Evolutionary conservation across 2,113 vertebrate genomes (phyloP), one percentile per base, ranked within the genome.

Genomic region (Silurus meridionalis): DNA sequence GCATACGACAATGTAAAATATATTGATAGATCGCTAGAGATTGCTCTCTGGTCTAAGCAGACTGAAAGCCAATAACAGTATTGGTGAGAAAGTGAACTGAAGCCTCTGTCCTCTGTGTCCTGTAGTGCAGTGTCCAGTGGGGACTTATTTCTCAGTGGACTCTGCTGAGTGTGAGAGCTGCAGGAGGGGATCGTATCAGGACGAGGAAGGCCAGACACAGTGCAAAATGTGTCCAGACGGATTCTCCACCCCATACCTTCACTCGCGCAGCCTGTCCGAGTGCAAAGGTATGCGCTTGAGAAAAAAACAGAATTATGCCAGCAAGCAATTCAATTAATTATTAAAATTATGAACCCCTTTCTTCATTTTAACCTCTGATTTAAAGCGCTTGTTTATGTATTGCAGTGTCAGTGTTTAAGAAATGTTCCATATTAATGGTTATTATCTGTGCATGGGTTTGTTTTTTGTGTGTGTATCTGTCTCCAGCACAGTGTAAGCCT

Each of bases 91-190:
- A 64, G 61, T 84, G 17, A 13, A 74, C 63, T 88, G 15, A 81
- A 63, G 28, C 64, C 8, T 25, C n/a, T 25, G 81, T 80, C 66
- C 5, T 50, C 81, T 90, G 25, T 83, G 66, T 87, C 69, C 89
- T 92, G 69, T 91, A 99, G 98, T 99, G 85, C 97, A 96, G 85
- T 99, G 98, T 88, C 98, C 98, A 17, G 94, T 98, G 91, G 98
- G 98, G 79, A 99, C 98, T 0, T 96, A 95, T 92, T 99, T 97
- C 89, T 99, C 98, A 8, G 90, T 97, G 95, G 95, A 98, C 80
- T 95, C 96, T 83, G 93, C 91, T 0, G 93, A 94, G 87, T 99
- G 98, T 93, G 97, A 97, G 92, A 99, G 98, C 93, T 99, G 98
- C 91, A 95, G 94, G 95, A 92, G 95, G 84, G 98, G 98, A 28